Evolutionary conservation across 2,797 vertebrate genomes (phyloP).

Genomic region (Halcyon leucocephala): DNA sequence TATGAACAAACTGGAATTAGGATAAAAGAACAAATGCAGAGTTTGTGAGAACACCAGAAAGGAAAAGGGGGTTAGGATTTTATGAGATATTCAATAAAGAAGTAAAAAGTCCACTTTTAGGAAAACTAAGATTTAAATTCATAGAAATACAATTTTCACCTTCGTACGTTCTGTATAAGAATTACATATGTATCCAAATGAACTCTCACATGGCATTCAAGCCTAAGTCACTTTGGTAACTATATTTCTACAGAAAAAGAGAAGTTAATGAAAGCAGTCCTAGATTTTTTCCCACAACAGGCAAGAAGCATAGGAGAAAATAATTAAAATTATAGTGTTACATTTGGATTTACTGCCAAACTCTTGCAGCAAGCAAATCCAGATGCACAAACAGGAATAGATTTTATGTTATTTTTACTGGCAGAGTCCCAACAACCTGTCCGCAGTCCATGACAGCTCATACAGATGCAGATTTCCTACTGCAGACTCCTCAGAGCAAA

Average conservation of each 20-base stretch:
- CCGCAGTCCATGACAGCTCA: not conserved
- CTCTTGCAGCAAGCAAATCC: not conserved
- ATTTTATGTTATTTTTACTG: not conserved
- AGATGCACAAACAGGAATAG: conserved; percentile 24
- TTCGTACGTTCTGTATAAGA: not conserved
- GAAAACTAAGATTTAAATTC: not conserved
- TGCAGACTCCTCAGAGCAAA: not conserved
- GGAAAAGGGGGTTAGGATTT: rapidly evolving
- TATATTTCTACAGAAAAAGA: not conserved
- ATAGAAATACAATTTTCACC: not conserved
- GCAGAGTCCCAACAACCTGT: conserved; percentile 10
- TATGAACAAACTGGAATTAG: not conserved
- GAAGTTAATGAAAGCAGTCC: not conserved
- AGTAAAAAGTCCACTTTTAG: not conserved
- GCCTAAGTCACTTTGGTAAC: not conserved
- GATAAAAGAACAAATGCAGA: not conserved
- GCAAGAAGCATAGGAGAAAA: not conserved
- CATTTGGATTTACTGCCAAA: not conserved
- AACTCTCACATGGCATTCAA: not conserved
- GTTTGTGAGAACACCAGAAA: not conserved
- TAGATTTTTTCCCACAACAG: not conserved
- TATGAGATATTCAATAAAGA: not conserved
- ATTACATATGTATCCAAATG: not conserved
- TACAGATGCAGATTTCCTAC: not conserved
- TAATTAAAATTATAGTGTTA: conserved; percentile 5